These are phyloP conservation scores for Drosophila bocqueti DNA, from an alignment of 1,140 invertebrate species.

Conservation along the genomic window DNA sequence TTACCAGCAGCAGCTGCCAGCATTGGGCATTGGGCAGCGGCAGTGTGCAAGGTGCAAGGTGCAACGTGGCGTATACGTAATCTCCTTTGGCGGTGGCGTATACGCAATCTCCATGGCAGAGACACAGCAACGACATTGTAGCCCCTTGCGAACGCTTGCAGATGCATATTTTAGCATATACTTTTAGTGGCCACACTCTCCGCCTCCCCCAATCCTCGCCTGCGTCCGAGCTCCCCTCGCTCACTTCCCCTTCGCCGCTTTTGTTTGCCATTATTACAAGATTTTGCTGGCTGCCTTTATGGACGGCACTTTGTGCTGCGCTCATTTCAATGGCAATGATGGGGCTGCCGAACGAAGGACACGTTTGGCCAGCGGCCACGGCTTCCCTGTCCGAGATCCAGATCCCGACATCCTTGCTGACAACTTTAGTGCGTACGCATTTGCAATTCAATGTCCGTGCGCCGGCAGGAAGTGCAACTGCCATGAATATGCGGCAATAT, in stretches of 20 bases:
- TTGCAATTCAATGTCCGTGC: conserved; percentile 55
- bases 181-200: conserved; percentile 59
- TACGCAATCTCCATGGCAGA: conserved; percentile 30
- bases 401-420: conserved; percentile 31
- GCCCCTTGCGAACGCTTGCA: conserved; percentile 45
- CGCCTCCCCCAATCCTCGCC: conserved; percentile 10
- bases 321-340: conserved; percentile 46
- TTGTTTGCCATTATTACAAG: conserved; percentile 65
- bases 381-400: conserved; percentile 2
- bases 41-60: conserved; percentile 3
- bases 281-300: conserved; percentile 50
- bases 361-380: conserved; percentile 25
- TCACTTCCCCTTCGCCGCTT: conserved; percentile 3
- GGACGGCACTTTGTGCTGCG: conserved; percentile 28
- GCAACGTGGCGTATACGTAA: conserved; percentile 25
- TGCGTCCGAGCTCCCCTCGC: background rate
- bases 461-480: conserved; percentile 35
- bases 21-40: background rate
- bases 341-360: conserved; percentile 23
- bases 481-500: conserved; percentile 56
- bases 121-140: conserved; percentile 38
- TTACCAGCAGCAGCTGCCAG: background rate
- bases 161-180: conserved; percentile 74
- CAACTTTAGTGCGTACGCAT: conserved; percentile 52
- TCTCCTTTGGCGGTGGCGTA: conserved; percentile 40